Evolutionary conservation across 2,797 vertebrate species (phyloP), one percentile per base, ranked within the genome.

Genomic region (Hypotaenidia philippensis): DNA sequence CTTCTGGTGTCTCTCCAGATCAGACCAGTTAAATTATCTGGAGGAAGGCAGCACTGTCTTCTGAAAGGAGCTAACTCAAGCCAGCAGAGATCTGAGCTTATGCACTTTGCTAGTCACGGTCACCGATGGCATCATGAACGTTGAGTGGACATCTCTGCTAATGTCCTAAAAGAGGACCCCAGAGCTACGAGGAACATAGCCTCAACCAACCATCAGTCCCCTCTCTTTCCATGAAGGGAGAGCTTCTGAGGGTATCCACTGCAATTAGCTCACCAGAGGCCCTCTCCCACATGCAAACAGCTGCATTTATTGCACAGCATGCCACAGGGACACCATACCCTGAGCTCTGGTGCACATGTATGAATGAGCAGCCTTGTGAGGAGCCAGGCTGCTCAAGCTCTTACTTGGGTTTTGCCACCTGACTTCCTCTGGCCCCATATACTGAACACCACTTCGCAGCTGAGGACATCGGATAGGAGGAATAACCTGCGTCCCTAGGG

Each of bases 1-100:
- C 26, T 76, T 65, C 69, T 53, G 76, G 18, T 61, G 47, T 88
- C 29, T 50, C 44, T 61, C 71, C 61, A 83, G 40, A 70, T 53
- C 2, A 1, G 36, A 91, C 26, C 66, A 13, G 18, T 72, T 61
- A 83, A 27, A 56, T 70, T 66, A 82, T n/a, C 60, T 87, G 80
- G 32, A 81, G 52, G 38, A 86, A 34, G 19, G 53, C 49, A 90
- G 53, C 52, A 68, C 22, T 50, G 31, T 25, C 71, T 76, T 90
- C 41, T 88, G 56, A 87, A 61, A 29, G 87, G 60, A 65, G 16
- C 29, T 74, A 31, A 55, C 18, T 81, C 3, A 23, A 72, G 29
- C 20, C 32, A 89, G 57, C 71, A 93, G 52, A 79, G 57, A 90
- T 49, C 15, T 59, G 40, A 89, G 38, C 32, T 89, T 84, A 87